Percentiles rank a stretch among this genome's conserved stretches.
Conservation (phyloP, 2,888 invertebrate genomes). For the Drosophila greeni region DNA sequence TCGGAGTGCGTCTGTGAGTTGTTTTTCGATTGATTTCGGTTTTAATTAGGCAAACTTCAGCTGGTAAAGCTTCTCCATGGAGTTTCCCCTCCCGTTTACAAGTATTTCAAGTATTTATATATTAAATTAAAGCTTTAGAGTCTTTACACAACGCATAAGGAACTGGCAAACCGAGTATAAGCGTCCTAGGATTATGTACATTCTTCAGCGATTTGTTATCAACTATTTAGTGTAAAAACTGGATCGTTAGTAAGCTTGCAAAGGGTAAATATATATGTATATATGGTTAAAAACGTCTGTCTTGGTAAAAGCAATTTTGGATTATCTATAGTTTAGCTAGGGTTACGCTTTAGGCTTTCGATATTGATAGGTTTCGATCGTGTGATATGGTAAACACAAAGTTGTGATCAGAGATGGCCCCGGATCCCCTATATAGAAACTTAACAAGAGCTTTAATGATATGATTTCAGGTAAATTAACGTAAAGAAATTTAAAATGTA, state of each 20-base stretch:
- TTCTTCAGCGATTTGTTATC: slow-evolving; percentile 22
- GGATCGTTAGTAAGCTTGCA: slow-evolving; percentile 48
- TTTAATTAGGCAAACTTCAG: slow-evolving; percentile 51
- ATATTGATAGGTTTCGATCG: slow-evolving; percentile 65
- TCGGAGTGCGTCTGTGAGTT: slow-evolving; percentile 8
- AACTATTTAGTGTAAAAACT: slow-evolving; percentile 36
- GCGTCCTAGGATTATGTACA: slow-evolving; percentile 30
- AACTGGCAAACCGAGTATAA: slow-evolving; percentile 59
- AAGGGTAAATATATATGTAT: slow-evolving; percentile 25
- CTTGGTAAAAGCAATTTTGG: slow-evolving; percentile 36
- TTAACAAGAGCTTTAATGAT: neutral
- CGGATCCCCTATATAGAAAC: neutral
- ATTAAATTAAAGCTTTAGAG: slow-evolving; percentile 45
- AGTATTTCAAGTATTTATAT: slow-evolving; percentile 10
- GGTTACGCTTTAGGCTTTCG: slow-evolving; percentile 25
- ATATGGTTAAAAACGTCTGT: slow-evolving; percentile 39
- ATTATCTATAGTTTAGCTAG: slow-evolving; percentile 40
- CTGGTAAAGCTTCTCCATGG: slow-evolving; percentile 39
- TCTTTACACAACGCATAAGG: slow-evolving; percentile 56
- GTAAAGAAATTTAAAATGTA: neutral
- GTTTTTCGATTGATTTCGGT: slow-evolving; percentile 18
- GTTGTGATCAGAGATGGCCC: slow-evolving; percentile 29
- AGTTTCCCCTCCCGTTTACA: slow-evolving; percentile 14
- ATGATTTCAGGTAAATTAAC: neutral
- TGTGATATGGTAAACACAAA: slow-evolving; percentile 64